phyloP scores from a whole-genome alignment of 2,888 invertebrate species.

The Trichacis sp. region DNA sequence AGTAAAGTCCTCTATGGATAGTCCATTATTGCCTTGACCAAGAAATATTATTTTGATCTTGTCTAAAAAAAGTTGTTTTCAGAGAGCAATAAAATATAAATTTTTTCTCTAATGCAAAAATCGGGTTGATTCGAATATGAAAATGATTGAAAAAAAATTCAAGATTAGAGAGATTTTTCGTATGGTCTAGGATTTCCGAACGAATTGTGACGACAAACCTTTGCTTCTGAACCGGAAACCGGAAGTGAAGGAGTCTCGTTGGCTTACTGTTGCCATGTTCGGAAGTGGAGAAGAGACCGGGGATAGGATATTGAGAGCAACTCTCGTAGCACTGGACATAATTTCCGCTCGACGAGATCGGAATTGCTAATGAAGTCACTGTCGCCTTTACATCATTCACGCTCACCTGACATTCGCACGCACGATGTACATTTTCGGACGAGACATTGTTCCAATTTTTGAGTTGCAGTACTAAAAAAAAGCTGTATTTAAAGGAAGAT shows the following conservation, averaged over 20 bases:
- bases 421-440: slow-evolving; percentile 35
- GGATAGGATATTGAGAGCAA: slow-evolving; percentile 68
- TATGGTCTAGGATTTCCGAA: slow-evolving; percentile 32
- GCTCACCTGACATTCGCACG: slow-evolving; percentile 45
- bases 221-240: slow-evolving; percentile 60
- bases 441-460: not conserved
- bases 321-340: slow-evolving; percentile 68
- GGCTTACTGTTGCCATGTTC: slow-evolving; percentile 41
- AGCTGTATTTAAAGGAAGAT: too few species aligned
- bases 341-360: slow-evolving; percentile 70
- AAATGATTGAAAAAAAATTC: too few species aligned
- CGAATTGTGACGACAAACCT: slow-evolving; percentile 58
- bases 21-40: too few species aligned
- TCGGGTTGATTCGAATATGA: too few species aligned
- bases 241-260: slow-evolving; percentile 63
- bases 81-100: too few species aligned
- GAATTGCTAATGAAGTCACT: slow-evolving; percentile 69
- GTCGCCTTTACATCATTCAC: slow-evolving; percentile 66
- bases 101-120: too few species aligned
- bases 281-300: slow-evolving; percentile 44
- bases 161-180: too few species aligned
- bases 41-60: too few species aligned
- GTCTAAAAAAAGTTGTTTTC: not conserved
- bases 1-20: too few species aligned
- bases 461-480: too few species aligned